Evolutionary conservation across 1,140 invertebrate genomes (phyloP).

Genomic region (Steinernema feltiae): DNA sequence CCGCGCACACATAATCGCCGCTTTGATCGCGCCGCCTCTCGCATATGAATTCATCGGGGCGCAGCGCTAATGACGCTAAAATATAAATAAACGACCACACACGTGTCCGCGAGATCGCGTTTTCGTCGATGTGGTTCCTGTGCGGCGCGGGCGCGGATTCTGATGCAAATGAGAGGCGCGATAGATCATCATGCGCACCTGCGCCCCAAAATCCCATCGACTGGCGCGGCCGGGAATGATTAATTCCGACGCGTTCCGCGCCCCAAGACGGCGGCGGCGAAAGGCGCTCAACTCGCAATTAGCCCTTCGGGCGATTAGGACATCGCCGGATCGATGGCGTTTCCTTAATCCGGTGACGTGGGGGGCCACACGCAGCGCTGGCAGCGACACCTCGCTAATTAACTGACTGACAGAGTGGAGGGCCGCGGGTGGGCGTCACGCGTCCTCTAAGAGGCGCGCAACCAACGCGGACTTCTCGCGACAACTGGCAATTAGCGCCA

Average conservation of each 20-base stretch:
- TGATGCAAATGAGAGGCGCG: not conserved
- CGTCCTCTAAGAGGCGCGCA: too few relatives aligned
- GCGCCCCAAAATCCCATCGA: not conserved
- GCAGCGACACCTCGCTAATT: not conserved
- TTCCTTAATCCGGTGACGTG: not conserved
- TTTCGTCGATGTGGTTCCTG: not conserved
- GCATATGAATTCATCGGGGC: constrained; percentile 2
- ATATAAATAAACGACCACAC: constrained; percentile 15
- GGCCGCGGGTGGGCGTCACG: too few relatives aligned
- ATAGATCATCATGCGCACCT: not conserved
- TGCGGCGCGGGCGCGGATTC: not conserved
- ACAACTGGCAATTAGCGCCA: constrained; percentile 10
- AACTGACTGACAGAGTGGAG: not conserved
- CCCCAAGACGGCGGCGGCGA: too few relatives aligned
- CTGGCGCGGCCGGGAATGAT: not conserved
- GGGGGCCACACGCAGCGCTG: not conserved
- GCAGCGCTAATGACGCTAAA: constrained; percentile 8
- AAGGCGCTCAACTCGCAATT: not conserved
- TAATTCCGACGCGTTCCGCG: too few relatives aligned
- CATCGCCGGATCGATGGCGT: not conserved
- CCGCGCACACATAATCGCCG: constrained; percentile 5
- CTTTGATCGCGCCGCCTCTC: constrained; percentile 11
- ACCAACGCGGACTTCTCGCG: too few relatives aligned
- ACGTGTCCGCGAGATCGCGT: constrained; percentile 4
- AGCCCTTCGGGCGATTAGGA: not conserved